These are phyloP conservation scores for Ammodytes marinus DNA, from an alignment of 2,113 vertebrate species.

Conservation along the genomic window DNA sequence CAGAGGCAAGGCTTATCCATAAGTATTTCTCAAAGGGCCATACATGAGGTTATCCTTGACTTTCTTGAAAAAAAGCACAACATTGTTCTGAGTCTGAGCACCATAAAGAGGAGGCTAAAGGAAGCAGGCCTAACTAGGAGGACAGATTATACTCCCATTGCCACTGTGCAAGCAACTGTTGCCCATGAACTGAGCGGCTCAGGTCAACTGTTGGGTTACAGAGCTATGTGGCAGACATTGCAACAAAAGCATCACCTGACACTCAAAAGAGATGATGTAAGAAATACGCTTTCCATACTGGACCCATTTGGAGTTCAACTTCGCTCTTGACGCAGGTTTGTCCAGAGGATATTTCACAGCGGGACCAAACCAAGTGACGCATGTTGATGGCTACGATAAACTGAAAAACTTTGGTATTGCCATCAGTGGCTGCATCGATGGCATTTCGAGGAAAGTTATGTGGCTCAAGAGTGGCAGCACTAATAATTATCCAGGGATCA, in stretches of 20 bases:
- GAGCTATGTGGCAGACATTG: constrained; percentile 4
- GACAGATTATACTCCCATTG: too few species aligned
- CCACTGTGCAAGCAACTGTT: not conserved
- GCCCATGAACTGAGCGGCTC: not conserved
- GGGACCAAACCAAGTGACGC: not conserved
- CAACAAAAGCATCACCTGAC: not conserved
- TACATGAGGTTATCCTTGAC: too few species aligned
- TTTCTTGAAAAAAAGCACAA: too few species aligned
- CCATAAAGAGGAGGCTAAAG: too few species aligned
- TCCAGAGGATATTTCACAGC: not conserved
- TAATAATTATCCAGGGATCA: not conserved
- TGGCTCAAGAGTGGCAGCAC: not conserved
- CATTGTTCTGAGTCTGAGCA: too few species aligned
- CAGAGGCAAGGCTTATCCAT: too few species aligned
- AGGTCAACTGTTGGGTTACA: not conserved
- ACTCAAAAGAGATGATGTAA: constrained; percentile 5
- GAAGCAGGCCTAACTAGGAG: too few species aligned
- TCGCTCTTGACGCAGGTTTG: not conserved
- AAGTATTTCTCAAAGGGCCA: too few species aligned
- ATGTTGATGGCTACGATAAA: not conserved
- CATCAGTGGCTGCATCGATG: not conserved
- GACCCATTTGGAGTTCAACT: not conserved
- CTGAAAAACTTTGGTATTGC: not conserved
- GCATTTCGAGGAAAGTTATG: not conserved
- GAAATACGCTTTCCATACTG: not conserved